Conservation (phyloP, 2,797 vertebrate genomes). For the Apogon talboti region DNA sequence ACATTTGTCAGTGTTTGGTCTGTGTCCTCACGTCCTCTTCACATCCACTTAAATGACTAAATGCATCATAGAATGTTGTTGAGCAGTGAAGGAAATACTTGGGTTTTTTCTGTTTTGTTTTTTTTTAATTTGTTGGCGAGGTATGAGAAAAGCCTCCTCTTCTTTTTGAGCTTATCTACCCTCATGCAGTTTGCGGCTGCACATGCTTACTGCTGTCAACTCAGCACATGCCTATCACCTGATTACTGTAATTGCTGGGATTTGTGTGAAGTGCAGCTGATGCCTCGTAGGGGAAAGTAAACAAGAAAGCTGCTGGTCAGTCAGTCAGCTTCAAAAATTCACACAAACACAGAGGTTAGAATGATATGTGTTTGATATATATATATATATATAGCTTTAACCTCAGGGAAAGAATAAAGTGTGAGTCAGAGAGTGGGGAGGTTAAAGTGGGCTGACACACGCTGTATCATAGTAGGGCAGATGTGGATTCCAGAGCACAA, state of each 20-base stretch:
- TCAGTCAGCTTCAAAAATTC: constrained; percentile 21
- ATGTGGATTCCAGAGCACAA: neutral
- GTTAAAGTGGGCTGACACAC: constrained; percentile 7
- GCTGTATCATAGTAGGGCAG: constrained; percentile 17
- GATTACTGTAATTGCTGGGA: constrained; percentile 48
- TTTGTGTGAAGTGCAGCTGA: constrained; percentile 17
- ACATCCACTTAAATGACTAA: neutral
- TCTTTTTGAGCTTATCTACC: constrained; percentile 1
- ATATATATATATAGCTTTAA: too few relatives aligned
- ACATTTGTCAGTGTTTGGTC: constrained; percentile 16
- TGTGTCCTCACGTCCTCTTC: constrained; percentile 1
- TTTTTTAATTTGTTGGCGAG: neutral
- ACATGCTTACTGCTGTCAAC: constrained; percentile 21
- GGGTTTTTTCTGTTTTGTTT: neutral
- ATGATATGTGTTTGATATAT: too few relatives aligned
- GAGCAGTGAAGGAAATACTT: too few relatives aligned
- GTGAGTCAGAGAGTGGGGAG: constrained; percentile 20
- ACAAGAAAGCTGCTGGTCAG: constrained; percentile 6
- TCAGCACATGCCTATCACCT: constrained; percentile 36
- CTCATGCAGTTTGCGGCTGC: constrained; percentile 2
- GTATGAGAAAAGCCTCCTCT: constrained; percentile 9
- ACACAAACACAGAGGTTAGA: constrained; percentile 27
- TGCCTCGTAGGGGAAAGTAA: constrained; percentile 14
- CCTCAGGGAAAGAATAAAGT: neutral
- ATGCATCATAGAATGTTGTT: constrained; percentile 5